Base-by-base conservation (phyloP, 2,797 vertebrate species). In the Lacerta bilineata region DNA sequence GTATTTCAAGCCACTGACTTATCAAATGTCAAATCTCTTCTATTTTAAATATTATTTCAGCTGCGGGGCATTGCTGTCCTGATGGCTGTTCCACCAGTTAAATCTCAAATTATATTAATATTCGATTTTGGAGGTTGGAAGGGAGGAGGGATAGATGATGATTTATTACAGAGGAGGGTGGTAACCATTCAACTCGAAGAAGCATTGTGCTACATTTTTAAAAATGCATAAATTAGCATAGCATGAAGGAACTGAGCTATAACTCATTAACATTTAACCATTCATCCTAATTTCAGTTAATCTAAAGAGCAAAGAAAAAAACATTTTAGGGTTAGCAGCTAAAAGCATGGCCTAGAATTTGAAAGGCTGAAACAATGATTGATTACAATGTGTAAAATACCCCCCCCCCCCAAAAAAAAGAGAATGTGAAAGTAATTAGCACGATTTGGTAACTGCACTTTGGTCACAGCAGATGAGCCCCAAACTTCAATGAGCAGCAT, bases 1-100 rank as follows among this genome's bases (percentile, higher is more conserved):
- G 97, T 98, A 98, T 98, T 98, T 97, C 98, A 97, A 97, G 97
- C 97, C 97, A 98, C 97, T 97, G 97, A 97, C 97, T 98, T 97
- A 97, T 98, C 97, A 98, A 97, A 98, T 98, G 98, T 98, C 98
- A 98, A 95, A 96, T 96, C 95, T 96, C 94, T 96, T 98, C 96
- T 97, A 97, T 97, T 97, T 97, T 96, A 97, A 97, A 98, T 98
- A 98, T 98, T 96, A 97, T 97, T 98, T 97, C 97, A 96, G 97
- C 98, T 98, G 96, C 97, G 86, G 97, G 98, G 97, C 97, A 98
- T 97, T 97, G 96, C 96, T 96, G 95, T 96, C 94, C 95, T 96
- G 96, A 97, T 97, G 97, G 95, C 95, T 96, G 96, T 96, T 98
- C 96, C 97, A 98, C 97, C 97, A 98, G 97, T 98, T 97, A 96